Conservation (phyloP, 2,888 invertebrate genomes). For the Pterobdella sp. region DNA sequence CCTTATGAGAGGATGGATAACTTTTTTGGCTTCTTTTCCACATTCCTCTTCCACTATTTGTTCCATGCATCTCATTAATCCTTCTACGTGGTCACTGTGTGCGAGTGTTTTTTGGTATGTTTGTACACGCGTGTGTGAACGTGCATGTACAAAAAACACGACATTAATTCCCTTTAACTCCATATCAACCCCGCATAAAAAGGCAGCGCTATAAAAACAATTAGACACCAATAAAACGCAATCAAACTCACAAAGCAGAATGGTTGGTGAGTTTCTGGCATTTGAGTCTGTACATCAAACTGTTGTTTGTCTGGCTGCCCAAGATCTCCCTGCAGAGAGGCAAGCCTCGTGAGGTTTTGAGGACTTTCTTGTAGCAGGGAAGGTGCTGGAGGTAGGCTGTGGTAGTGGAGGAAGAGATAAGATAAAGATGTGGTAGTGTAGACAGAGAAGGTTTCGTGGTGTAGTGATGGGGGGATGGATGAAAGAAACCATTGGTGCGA, state of each 20-base stretch:
- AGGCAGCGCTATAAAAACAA: neutral
- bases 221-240: neutral
- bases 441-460: neutral
- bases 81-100: conserved; percentile 10
- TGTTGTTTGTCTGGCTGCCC: conserved; percentile 13
- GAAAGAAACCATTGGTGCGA: neutral
- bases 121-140: neutral
- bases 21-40: neutral
- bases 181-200: neutral
- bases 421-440: neutral
- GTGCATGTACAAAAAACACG: neutral
- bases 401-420: neutral
- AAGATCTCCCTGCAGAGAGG: conserved; percentile 22
- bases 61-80: conserved; percentile 24
- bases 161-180: neutral
- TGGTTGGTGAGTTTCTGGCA: conserved; percentile 17
- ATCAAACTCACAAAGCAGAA: conserved; percentile 19
- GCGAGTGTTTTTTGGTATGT: neutral
- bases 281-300: conserved; percentile 26
- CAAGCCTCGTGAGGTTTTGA: neutral
- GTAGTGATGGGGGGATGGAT: neutral
- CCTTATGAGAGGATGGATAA: conserved; percentile 23
- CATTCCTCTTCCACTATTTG: conserved; percentile 15
- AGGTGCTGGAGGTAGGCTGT: conserved; percentile 23
- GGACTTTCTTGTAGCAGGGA: conserved; percentile 16